Conservation (phyloP, 2,113 vertebrate species). For the Silurus glanis region DNA sequence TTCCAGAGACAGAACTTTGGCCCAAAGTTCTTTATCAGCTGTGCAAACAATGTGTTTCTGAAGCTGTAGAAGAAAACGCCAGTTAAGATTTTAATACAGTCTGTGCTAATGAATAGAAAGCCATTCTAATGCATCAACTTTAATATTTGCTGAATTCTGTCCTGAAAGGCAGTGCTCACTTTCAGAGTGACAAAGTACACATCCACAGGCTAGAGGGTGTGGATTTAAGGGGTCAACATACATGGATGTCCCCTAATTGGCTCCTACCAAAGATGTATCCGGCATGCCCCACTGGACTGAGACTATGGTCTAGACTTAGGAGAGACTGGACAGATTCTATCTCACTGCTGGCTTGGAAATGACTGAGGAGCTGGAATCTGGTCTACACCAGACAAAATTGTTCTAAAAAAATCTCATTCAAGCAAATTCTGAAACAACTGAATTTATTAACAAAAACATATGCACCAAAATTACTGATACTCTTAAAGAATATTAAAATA, state of each 20-base stretch:
- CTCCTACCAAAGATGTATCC: not conserved
- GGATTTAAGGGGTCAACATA: not conserved
- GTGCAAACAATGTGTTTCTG: not conserved
- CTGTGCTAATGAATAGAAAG: not conserved
- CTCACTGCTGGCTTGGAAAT: not conserved
- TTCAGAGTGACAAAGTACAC: not conserved
- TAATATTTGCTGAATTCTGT: not conserved
- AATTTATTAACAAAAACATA: not conserved
- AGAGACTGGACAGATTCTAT: not conserved
- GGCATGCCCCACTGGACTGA: not conserved
- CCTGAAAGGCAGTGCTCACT: not conserved
- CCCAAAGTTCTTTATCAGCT: not conserved
- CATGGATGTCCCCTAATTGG: not conserved
- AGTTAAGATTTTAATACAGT: not conserved
- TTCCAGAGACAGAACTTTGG: not conserved
- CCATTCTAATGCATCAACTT: not conserved
- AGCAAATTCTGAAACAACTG: not conserved
- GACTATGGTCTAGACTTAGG: not conserved
- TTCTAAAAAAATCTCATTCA: not conserved
- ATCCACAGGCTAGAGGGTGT: not conserved
- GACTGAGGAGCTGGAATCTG: not conserved
- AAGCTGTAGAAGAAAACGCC: not conserved
- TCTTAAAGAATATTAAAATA: not conserved
- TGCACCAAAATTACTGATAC: not conserved
- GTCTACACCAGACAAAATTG: not conserved